These are phyloP conservation scores for Motacilla alba DNA, from an alignment of 2,113 vertebrate genomes.

Conservation along the genomic window DNA sequence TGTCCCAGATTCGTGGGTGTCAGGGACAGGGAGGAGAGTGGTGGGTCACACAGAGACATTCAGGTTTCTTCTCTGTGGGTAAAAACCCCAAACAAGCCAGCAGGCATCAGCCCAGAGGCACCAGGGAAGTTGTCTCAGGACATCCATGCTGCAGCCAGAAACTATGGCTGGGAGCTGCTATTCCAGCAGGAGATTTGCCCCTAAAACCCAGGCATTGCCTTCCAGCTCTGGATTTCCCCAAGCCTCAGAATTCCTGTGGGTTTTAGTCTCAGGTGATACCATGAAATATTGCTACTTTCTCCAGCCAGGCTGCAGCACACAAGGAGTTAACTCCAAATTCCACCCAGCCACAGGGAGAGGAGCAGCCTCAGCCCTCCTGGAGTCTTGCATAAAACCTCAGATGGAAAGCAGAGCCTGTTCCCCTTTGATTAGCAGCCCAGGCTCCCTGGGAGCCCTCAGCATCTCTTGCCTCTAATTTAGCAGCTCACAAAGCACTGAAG, in stretches of 20 bases:
- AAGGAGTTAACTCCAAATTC: background rate
- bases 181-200: background rate
- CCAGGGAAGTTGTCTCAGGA: background rate
- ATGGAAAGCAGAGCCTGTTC: background rate
- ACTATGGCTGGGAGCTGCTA: background rate
- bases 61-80: background rate
- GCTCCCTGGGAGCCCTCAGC: background rate
- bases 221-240: background rate
- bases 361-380: background rate
- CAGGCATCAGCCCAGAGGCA: background rate
- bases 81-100: background rate
- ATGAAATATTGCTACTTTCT: accelerated
- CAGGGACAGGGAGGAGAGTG: background rate
- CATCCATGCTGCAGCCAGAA: background rate
- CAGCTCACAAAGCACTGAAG: background rate
- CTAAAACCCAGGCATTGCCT: background rate
- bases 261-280: background rate
- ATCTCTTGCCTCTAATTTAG: background rate
- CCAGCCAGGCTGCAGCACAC: background rate
- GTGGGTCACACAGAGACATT: background rate
- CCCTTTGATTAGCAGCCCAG: conserved; percentile 18
- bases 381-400: background rate
- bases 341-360: accelerated
- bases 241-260: background rate
- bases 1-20: background rate